A percentile compares a stretch with the other conserved stretches of the same genome.
These are phyloP conservation scores for Cactoblastis cactorum DNA, from an alignment of 2,888 invertebrate genomes.

Conservation along the genomic window DNA sequence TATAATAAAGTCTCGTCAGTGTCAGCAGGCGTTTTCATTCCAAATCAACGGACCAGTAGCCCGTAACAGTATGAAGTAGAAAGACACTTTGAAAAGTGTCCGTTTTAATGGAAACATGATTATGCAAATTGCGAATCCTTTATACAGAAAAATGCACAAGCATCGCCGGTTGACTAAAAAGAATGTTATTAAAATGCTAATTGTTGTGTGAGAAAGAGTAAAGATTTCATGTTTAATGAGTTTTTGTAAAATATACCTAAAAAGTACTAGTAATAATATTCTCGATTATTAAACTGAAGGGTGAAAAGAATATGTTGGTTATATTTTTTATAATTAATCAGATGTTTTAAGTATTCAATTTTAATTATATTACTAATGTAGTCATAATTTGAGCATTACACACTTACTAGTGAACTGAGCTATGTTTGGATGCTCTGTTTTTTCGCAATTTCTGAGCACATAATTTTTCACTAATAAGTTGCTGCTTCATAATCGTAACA, in stretches of 20 bases:
- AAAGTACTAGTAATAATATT: not conserved
- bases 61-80: slow-evolving; percentile 11
- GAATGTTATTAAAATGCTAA: slow-evolving; percentile 44
- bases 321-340: not conserved
- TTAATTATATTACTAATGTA: no score
- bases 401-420: no score
- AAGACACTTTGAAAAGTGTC: slow-evolving; percentile 23
- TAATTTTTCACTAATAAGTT: no score
- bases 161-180: slow-evolving; percentile 32
- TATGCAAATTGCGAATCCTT: slow-evolving; percentile 40
- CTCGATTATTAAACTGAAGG: not conserved
- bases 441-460: no score
- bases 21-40: no score
- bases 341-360: no score
- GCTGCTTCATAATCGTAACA: no score
- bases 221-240: slow-evolving; percentile 28
- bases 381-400: no score
- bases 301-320: not conserved
- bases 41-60: no score
- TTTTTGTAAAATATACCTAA: slow-evolving; percentile 13
- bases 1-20: no score
- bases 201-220: slow-evolving; percentile 26
- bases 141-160: slow-evolving; percentile 44
- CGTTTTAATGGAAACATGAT: slow-evolving; percentile 32
- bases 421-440: no score